Percentiles rank a stretch among this genome's conserved stretches.
phyloP scores from a whole-genome alignment of 2,888 invertebrate species.

The Lasioglossum leucozonium region DNA sequence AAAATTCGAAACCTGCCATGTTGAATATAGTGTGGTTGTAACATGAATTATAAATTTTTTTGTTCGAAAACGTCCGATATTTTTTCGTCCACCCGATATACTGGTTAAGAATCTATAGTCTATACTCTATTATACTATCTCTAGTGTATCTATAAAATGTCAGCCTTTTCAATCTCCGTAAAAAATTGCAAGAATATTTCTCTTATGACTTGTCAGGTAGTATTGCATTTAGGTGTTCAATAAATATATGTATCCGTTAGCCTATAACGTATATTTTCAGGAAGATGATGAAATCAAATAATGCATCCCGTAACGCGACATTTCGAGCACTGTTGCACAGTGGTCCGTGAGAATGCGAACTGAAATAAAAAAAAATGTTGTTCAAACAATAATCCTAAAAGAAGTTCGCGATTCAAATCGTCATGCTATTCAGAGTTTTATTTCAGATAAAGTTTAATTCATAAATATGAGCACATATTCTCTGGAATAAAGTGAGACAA shows the following conservation, averaged over 20 bases:
- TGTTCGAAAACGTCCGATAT: not conserved
- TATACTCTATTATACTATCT: slow-evolving; percentile 37
- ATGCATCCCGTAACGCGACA: too few species aligned
- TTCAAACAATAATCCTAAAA: too few species aligned
- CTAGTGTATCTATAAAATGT: slow-evolving; percentile 50
- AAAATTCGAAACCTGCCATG: not conserved
- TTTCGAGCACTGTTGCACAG: too few species aligned
- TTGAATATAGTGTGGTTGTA: not conserved
- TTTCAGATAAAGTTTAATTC: too few species aligned
- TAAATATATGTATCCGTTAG: not conserved
- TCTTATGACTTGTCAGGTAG: slow-evolving; percentile 41
- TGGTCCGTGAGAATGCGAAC: too few species aligned
- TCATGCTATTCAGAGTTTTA: too few species aligned
- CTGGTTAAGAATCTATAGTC: not conserved
- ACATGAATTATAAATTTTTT: not conserved
- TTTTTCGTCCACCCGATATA: not conserved
- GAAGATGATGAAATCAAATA: not conserved
- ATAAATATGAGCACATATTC: too few species aligned
- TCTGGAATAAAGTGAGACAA: too few species aligned
- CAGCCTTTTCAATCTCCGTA: slow-evolving; percentile 53
- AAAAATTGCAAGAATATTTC: slow-evolving; percentile 51
- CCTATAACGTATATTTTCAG: slow-evolving; percentile 4
- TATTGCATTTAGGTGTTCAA: slow-evolving; percentile 34
- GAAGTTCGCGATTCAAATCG: too few species aligned
- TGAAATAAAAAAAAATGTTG: too few species aligned